Evolutionary conservation across 1,140 invertebrate species (phyloP), one percentile per base, ranked within the genome.

Genomic region (Pteromalus puparum): DNA sequence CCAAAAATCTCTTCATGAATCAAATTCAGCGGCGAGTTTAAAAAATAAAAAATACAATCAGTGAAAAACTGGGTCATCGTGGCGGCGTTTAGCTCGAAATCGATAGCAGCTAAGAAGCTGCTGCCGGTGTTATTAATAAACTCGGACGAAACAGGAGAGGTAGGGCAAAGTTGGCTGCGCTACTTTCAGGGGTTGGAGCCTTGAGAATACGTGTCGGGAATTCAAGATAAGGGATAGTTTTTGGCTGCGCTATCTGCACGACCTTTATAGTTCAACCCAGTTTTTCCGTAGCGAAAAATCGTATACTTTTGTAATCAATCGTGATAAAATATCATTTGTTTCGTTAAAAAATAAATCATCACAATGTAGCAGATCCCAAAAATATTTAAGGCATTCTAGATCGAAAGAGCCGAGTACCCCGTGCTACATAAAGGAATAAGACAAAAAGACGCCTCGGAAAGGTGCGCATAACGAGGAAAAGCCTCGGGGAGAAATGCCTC

Each of bases 41-140:
- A 15, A 48, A 9, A 48, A 18, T 1, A 15, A 61, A 61, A 61
- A 61, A 53, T 2, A 15, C 18, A 61, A 61, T 61, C 21, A 61
- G 21, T 6, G 21, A 61, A 21, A 73, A 73, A 73, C 72, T 73
- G 12, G 72, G 30, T 1, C 73, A 75, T 78, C 18, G 48, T 9
- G 0, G 28, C 15, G 15, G 13, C 21, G 7, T 53, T 28, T 42
- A 38, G 28, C 73, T 75, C 73, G 73, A 42, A 75, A 75, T 75
- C 34, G 73, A 42, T 75, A n/a, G 30, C 30, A 34, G 30, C 38
- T n/a, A 75, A 76, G 46, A 76, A 76, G 24, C 42, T 24, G 24
- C 21, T 7, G 42, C n/a, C 46, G 46, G 42, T 78, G 76, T 78
- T 78, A 78, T 78, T 78, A 78, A 78, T 78, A 78, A 78, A 78